Base-by-base conservation (phyloP, 1,140 invertebrate species). In the Zaprionus lachaisei region DNA sequence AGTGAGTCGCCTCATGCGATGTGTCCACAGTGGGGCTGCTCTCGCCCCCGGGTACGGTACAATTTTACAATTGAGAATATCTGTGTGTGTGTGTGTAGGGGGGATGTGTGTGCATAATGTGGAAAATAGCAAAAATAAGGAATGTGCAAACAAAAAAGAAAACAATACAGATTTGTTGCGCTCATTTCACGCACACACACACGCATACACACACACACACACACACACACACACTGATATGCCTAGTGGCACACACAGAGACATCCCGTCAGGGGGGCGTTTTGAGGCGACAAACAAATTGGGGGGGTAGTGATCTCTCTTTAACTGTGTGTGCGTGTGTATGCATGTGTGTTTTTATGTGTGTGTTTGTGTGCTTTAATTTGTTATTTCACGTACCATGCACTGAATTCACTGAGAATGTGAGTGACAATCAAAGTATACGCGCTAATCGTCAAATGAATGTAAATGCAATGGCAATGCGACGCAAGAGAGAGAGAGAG, bases 331-430 rank as follows among this genome's bases (percentile, higher is more conserved):
- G 15, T 28, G 26, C 41, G 11, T 49, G 34, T 12, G 17, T 12
- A 2, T 24, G 38, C 57, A 31, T 57, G 28, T 63, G 9, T 62
- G 22, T 22, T 41, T 49, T 54, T 54, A 20, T 28, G 7, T 63
- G 38, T 57, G 28, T 63, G 14, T 63, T n/a, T 31, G 54, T 38
- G 60, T 54, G 54, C 49, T 63, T 63, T 51, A 70, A 70, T 70
- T 70, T 62, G 67, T 64, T 75, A 75, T 75, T 75, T 75, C 58
- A 70, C 72, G 72, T 75, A 75, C 72, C 72, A 75, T 57, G 72
- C 67, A 75, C 72, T 58, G 60, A 70, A 75, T 54, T 63, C 67
- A 75, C 69, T 67, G 54, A 44, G 55, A 73, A 60, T 51, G 34
- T 64, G 72, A 75, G 71, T 75, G 71, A 73, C 71, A 73, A 73